Base-by-base conservation (phyloP, 1,140 invertebrate species). In the Hypsibius dujardini region DNA sequence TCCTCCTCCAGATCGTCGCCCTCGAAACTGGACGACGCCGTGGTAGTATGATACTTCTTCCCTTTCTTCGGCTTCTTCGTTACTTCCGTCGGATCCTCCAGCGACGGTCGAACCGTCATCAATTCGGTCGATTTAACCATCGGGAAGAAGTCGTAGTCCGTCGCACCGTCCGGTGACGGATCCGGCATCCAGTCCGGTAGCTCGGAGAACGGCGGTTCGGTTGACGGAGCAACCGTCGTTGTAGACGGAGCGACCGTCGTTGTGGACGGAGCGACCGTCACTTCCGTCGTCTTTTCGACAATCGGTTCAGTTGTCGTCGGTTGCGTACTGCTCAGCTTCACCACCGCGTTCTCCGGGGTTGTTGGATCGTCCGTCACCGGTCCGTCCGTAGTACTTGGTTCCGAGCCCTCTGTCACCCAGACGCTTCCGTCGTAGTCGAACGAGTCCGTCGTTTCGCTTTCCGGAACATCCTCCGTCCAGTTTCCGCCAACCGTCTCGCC, bases 121-220 rank as follows among this genome's bases (percentile, higher is more conserved):
- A 42, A 7, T 45, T 12, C 3, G 62, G 12, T 45, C 42, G 50
- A n/a, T n/a, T 56, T n/a, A n/a, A n/a, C 7, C 50, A 56, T n/a
- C 50, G 50, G 50, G 7, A 7, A 56, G 50, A 56, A n/a, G n/a
- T 56, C 50, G 50, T 7, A 12, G 50, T 56, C 7, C 7, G 7
- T n/a, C 7, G n/a, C n/a, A 56, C 3, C 45, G 42, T 67, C 62
- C 12, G 42, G 42, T 7, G 7, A 3, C 42, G 12, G 12, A 67
- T 67, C 62, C 62, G 62, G 62, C 62, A 67, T 67, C 62, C 62
- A 67, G 12, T 67, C 62, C 3, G 62, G 62, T 12, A 67, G 42
- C 42, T 67, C 62, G 12, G 62, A 15, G 42, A 67, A 67, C 42
- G 12, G 12, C 12, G 12, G 12, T 3, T 12, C 42, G 12, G 42